These are phyloP conservation scores for Synaphobranchus kaupii DNA, from an alignment of 2,797 vertebrate genomes.

Conservation along the genomic window DNA sequence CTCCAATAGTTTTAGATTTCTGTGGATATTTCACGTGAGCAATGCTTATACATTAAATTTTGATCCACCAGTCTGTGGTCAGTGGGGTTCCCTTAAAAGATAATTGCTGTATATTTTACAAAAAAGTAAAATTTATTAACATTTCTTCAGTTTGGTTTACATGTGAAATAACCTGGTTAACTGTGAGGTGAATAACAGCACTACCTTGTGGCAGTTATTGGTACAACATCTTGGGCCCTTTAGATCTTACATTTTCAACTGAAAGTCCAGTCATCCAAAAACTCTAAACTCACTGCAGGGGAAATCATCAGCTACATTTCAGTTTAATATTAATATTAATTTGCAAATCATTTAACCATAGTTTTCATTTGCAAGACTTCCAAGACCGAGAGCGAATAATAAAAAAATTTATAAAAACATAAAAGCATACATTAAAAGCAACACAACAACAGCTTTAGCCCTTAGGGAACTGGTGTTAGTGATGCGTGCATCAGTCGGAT, in stretches of 20 bases:
- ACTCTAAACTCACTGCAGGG: background rate
- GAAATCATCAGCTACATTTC: background rate
- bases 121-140: slow-evolving; percentile 1
- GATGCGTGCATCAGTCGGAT: background rate
- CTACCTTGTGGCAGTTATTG: background rate
- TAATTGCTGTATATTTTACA: background rate
- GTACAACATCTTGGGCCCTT: background rate
- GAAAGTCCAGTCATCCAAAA: background rate
- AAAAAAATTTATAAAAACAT: slow-evolving; percentile 6
- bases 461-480: background rate
- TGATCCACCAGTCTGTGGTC: too few species aligned
- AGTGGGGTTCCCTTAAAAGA: background rate
- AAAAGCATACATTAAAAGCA: slow-evolving; percentile 8
- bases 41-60: too few species aligned
- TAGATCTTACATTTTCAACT: background rate
- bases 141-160: background rate
- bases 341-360: background rate
- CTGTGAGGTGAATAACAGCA: background rate
- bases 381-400: background rate
- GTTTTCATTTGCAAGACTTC: background rate
- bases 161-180: background rate
- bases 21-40: too few species aligned
- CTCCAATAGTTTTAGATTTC: too few species aligned
- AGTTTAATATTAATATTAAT: background rate
- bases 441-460: background rate